Evolutionary conservation across 2,888 invertebrate species (phyloP), one percentile per base, ranked within the genome.

Genomic region (Sesia bembeciformis): DNA sequence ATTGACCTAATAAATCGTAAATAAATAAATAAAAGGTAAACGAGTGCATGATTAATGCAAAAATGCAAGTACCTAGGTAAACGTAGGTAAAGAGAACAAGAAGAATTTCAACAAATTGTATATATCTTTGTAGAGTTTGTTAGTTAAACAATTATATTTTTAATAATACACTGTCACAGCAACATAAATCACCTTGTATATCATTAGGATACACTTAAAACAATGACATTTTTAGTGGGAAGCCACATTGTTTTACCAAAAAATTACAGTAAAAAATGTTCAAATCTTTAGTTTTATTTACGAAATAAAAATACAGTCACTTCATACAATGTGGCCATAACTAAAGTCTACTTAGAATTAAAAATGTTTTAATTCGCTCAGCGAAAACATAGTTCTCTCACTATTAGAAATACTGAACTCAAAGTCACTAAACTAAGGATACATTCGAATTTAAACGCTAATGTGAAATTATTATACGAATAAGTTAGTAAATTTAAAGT

Each of bases 101-200:
- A 41, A 52, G 5, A 6, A n/a, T 4, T 5, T 56, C 54, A 65
- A 66, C 56, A 60, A 57, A 55, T 59, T 56, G 40, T 57, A 58
- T 54, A 62, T 56, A 6, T 2, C 4, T 61, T 65, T 65, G 61
- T 62, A 71, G 59, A 62, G 54, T 60, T 59, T 53, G 60, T 65
- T 63, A 67, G 63, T 62, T 63, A 57, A 62, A 60, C 54, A 59
- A 54, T 57, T 61, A 60, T 60, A 61, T 40, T 40, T 40, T 40
- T 52, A 40, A 38, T 40, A 40, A 40, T 52, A 62, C 59, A 75
- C 72, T 61, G 80, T 87, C 87, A 88, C 87, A 88, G 86, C 85
- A 84, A 84, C 74, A 72, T 70, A 82, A 66, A 88, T 87, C 87
- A 88, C 87, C 79, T 75, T 60, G 83, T 85, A 84, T 83, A 69